Evolutionary conservation across 2,797 vertebrate genomes (phyloP).

Genomic region (Gymnoscopelus microlampas): DNA sequence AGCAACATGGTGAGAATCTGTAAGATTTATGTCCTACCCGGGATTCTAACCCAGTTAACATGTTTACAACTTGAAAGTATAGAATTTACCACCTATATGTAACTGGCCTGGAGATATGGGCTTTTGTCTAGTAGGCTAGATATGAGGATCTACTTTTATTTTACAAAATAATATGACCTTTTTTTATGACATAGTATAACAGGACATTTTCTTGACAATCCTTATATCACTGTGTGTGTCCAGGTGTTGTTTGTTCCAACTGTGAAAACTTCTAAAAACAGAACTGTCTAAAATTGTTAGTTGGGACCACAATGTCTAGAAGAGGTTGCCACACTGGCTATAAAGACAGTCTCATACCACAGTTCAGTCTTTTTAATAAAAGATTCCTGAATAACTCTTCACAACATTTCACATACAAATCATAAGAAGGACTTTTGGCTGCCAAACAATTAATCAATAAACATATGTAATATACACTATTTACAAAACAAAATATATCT

Average conservation of each 20-base stretch:
- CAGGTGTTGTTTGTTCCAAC: constrained; percentile 58
- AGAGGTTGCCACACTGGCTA: constrained; percentile 13
- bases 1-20: too few species aligned
- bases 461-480: constrained; percentile 72
- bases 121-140: too few species aligned
- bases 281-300: constrained; percentile 20
- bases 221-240: constrained; percentile 51
- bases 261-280: constrained; percentile 54
- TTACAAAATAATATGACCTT: too few species aligned
- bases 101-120: too few species aligned
- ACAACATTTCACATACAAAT: constrained; percentile 18
- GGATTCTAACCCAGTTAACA: too few species aligned
- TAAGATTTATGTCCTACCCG: too few species aligned
- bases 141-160: too few species aligned
- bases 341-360: not conserved
- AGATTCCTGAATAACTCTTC: not conserved
- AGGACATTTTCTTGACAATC: too few species aligned
- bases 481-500: constrained; percentile 62
- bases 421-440: constrained; percentile 52
- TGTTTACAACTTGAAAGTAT: too few species aligned
- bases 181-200: too few species aligned
- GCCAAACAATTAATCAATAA: constrained; percentile 59
- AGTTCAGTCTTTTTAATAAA: constrained; percentile 3
- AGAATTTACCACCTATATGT: too few species aligned
- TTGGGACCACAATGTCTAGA: not conserved